Evolutionary conservation across 2,113 vertebrate genomes (phyloP).

Genomic region (Pholis gunnellus): DNA sequence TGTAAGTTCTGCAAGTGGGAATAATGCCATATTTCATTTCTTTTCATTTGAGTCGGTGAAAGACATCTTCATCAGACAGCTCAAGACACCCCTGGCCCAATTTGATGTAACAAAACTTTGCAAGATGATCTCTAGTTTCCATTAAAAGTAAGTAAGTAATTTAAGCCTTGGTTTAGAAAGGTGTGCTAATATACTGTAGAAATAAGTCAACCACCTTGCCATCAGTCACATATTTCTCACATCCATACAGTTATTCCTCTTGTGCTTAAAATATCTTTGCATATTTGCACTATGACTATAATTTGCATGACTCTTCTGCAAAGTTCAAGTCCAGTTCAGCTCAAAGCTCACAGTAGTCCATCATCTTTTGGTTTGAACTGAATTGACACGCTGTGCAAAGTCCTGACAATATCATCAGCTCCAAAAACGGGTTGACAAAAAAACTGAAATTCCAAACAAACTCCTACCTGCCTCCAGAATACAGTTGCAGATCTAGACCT

Average conservation of each 20-base stretch:
- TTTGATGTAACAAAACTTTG: background rate
- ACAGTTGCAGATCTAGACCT: conserved; percentile 5
- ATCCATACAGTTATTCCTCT: background rate
- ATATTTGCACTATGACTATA: background rate
- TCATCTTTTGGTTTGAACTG: background rate
- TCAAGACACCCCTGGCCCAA: background rate
- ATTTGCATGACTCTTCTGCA: background rate
- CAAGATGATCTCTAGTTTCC: background rate
- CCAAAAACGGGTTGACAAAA: background rate
- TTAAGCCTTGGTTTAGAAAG: background rate
- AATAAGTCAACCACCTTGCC: background rate
- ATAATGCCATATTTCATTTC: background rate
- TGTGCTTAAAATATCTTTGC: background rate
- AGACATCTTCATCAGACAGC: background rate
- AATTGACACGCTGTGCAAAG: background rate
- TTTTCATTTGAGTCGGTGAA: background rate
- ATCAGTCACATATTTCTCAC: background rate
- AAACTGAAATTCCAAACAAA: conserved; percentile 26
- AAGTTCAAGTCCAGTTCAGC: background rate
- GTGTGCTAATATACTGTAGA: background rate
- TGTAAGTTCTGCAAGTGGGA: background rate
- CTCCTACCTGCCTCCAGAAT: background rate
- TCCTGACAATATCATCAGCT: conserved; percentile 6
- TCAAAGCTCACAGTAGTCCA: background rate
- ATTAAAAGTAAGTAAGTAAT: background rate